Evolutionary conservation across 2,113 vertebrate species (phyloP), one percentile per base, ranked within the genome.

Genomic region (Gallinago media): DNA sequence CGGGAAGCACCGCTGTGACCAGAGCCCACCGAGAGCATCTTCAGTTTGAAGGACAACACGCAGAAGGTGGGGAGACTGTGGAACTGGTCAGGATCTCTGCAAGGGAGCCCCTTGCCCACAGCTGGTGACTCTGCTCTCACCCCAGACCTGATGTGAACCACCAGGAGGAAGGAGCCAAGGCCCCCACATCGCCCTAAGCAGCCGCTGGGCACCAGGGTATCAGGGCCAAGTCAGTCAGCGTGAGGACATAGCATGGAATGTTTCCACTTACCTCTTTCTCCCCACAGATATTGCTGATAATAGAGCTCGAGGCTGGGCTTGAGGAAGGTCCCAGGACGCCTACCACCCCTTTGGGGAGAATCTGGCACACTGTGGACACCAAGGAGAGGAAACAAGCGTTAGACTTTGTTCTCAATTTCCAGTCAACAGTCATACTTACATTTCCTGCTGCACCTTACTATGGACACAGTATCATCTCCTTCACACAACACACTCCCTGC

Each of bases 241-340:
- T 6, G 4, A 65, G 6, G 38, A 18, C 74, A 49, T 0, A 36
- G 7, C 3, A 6, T 0, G 0, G 44, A 8, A 31, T 1, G 1
- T 27, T 21, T 16, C 12, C 76, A 98, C 99, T 99, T 92, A 99
- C 99, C 99, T 99, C 99, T 67, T 99, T 99, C 97, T 99, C 99
- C 81, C 99, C 99, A 40, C 99, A 99, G 98, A 99, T 99, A 98
- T 99, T 99, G 98, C 99, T 99, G 98, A 99, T 99, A 97, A 99
- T 99, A 38, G 99, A 99, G 97, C 99, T 99, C 62, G 99, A 99
- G 85, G 99, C 99, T 1, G 99, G 99, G 93, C 99, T 99, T 93
- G 99, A 99, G 9, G 99, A 99, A 27, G 99, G 99, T 34, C 99
- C 99, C 58, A 99, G 98, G 94, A 99, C 99, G 1, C 99, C 99